Evolutionary conservation across 2,888 invertebrate species (phyloP), one percentile per base, ranked within the genome.

Genomic region (Acleris holmiana): DNA sequence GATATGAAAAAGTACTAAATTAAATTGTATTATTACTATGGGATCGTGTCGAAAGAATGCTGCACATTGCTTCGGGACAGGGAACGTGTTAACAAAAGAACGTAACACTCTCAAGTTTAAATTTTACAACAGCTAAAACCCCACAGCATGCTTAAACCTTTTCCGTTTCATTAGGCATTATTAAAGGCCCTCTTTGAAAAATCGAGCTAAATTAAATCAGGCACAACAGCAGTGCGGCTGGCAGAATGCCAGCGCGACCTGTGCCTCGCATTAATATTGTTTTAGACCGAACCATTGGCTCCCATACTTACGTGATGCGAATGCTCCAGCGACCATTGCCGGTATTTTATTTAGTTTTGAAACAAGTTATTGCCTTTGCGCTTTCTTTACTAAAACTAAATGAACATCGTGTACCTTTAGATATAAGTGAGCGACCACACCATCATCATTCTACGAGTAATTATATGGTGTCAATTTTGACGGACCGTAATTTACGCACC

Each of bases 161-260:
- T 63, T 64, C 58, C 64, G 71, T 69, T 73, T 73, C 71, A 74
- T 74, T 74, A 71, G 67, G 62, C 69, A 47, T 59, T 67, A 61
- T 67, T 66, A 63, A 63, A 64, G 68, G 71, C 44, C 67, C 71
- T 72, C 71, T 72, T 71, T 70, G 66, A 68, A 70, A 75, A 73
- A 72, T 73, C 71, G 67, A 67, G 69, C 74, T 68, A 71, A 78
- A 78, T 77, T 76, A 79, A 76, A 80, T 80, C 80, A 77, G 71
- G 73, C 73, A 67, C 61, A 68, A 72, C 74, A 69, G 75, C 73
- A 76, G 69, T 78, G 78, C 79, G 79, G 73, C 76, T 79, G 80
- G 80, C 78, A 61, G 7, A 7, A 35, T 29, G 78, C 80, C 79
- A 80, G 70, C 68, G 70, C 69, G 72, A 70, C 70, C 68, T 70